Evolutionary conservation across 2,113 vertebrate species (phyloP), one percentile per base, ranked within the genome.

Genomic region (Pollachius pollachius): DNA sequence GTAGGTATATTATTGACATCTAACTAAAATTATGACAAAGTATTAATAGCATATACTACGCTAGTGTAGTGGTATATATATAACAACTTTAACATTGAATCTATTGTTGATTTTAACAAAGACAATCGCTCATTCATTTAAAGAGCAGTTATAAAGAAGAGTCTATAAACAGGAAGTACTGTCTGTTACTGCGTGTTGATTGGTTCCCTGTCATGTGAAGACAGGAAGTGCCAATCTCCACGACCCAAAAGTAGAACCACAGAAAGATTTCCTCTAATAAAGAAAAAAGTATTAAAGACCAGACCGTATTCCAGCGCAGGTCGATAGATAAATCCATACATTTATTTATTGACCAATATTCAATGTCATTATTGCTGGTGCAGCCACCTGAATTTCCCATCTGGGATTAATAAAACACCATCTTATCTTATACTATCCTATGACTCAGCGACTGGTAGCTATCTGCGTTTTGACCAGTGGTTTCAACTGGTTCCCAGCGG

Each of bases 1-100:
- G 86, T 92, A 92, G 91, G 87, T 91, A 92, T 93, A 92, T 91
- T 90, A 89, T 87, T 91, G 91, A 90, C 83, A 84, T 89, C 84
- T 89, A 87, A 84, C 69, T 80, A 64, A 89, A 88, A 88, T 84
- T 78, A 90, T 88, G 86, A 85, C 80, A 87, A 89, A 89, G 81
- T 87, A 88, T 89, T 77, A 82, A 84, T 69, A 70, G 80, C 86
- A 75, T 84, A 66, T 78, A 81, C 87, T 79, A 84, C 81, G 54
- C 73, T 70, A 84, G 69, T 75, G 74, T 87, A 81, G 84, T 87
- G 63, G 87, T 88, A 86, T 82, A 76, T 87, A 87, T 88, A 90
- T 81, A 74, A 81, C 82, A 84, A 72, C 12, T 48, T 48, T 48
- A 48, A 48, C 41, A 48, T 48, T 48, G 41, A 48, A 48, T 48